A percentile compares a stretch with the other conserved stretches of the same genome.
These are phyloP conservation scores for Dasysyrphus albostriatus DNA, from an alignment of 2,888 invertebrate genomes.

Conservation along the genomic window DNA sequence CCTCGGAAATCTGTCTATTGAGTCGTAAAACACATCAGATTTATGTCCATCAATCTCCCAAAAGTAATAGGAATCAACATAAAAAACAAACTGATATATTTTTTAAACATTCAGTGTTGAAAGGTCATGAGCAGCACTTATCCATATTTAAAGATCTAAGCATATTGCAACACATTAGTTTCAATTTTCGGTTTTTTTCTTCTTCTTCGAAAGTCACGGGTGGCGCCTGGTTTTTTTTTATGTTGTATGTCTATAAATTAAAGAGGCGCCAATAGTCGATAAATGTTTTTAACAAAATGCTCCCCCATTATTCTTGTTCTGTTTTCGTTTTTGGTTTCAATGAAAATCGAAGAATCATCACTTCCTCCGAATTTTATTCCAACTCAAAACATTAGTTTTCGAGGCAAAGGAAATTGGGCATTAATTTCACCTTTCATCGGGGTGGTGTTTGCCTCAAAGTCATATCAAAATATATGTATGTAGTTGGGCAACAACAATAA, in stretches of 20 bases:
- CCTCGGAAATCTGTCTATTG: background rate
- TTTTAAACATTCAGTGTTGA: slow-evolving; percentile 8
- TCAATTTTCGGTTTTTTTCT: background rate
- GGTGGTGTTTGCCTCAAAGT: background rate
- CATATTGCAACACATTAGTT: slow-evolving; percentile 27
- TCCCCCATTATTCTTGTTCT: slow-evolving; percentile 31
- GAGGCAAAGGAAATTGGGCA: slow-evolving; percentile 5
- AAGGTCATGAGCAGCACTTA: slow-evolving; percentile 22
- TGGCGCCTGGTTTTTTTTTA: slow-evolving; percentile 21
- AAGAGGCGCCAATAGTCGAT: slow-evolving; percentile 51
- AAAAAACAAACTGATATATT: background rate
- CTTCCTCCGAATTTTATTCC: slow-evolving; percentile 30
- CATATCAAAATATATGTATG: background rate
- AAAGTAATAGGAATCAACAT: slow-evolving; percentile 2
- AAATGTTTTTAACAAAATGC: slow-evolving; percentile 41
- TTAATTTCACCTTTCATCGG: slow-evolving; percentile 46
- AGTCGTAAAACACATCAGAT: slow-evolving; percentile 4
- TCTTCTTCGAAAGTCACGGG: background rate
- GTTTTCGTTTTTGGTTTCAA: slow-evolving; percentile 26
- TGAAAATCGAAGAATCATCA: slow-evolving; percentile 32
- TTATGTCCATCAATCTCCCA: slow-evolving; percentile 6
- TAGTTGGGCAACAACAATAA: background rate
- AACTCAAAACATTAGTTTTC: slow-evolving; percentile 1
- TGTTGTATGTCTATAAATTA: background rate
- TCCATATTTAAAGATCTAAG: slow-evolving; percentile 24